A percentile compares a stretch with the other conserved stretches of the same genome.
Evolutionary conservation across 2,888 invertebrate genomes (phyloP).

Genomic region (Amphipyra tragopoginis): DNA sequence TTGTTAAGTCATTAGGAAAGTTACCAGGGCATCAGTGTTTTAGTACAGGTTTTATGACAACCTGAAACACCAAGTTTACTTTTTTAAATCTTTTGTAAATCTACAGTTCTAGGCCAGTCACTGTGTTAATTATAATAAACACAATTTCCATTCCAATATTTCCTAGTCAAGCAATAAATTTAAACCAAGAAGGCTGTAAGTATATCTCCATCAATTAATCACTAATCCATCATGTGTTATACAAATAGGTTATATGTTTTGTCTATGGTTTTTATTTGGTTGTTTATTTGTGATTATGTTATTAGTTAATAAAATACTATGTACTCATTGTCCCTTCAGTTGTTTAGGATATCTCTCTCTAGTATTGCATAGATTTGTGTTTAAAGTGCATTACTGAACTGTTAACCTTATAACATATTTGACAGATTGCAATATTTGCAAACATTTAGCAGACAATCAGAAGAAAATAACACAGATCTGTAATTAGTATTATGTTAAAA

Average conservation of each 20-base stretch:
- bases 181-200: constrained; percentile 21
- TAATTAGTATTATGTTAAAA: constrained; percentile 27
- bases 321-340: constrained; percentile 7
- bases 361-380: constrained; percentile 26
- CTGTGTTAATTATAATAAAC: neutral
- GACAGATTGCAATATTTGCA: constrained; percentile 62
- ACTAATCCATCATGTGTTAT: constrained; percentile 44
- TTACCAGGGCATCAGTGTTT: neutral
- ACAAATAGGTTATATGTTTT: constrained; percentile 54
- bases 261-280: constrained; percentile 51
- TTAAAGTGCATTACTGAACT: constrained; percentile 39
- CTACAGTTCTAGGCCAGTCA: neutral
- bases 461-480: constrained; percentile 35
- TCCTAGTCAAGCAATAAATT: constrained; percentile 7
- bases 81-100: neutral
- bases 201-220: constrained; percentile 35
- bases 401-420: constrained; percentile 49
- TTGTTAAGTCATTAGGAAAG: neutral
- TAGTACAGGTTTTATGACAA: neutral
- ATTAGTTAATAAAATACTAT: constrained; percentile 10
- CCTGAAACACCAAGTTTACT: neutral
- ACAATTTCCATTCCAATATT: constrained; percentile 1
- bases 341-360: constrained; percentile 3
- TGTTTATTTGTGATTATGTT: constrained; percentile 20
- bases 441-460: constrained; percentile 53